These are phyloP conservation scores for Copidosoma floridanum DNA, from an alignment of 1,140 invertebrate genomes.

Conservation along the genomic window DNA sequence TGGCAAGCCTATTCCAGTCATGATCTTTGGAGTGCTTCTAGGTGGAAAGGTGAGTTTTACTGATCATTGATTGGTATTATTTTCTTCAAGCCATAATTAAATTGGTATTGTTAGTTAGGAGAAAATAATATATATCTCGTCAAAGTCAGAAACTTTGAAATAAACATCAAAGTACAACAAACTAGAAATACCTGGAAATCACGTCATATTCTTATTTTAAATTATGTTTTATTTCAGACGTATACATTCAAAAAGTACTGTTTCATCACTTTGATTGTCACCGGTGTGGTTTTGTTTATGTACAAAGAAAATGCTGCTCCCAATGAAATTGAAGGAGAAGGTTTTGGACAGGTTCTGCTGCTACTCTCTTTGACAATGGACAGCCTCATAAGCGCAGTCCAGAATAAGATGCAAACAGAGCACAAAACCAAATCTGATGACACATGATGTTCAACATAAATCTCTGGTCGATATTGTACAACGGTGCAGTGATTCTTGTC, in stretches of 20 bases:
- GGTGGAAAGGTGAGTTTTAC: constrained; percentile 73
- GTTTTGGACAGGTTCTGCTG: constrained; percentile 83
- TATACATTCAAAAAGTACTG: constrained; percentile 89
- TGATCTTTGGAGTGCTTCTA: constrained; percentile 92
- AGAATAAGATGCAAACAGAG: constrained; percentile 84
- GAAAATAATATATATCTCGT: too few relatives aligned
- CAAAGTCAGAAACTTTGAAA: too few relatives aligned
- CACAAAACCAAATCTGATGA: constrained; percentile 82
- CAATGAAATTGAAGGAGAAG: constrained; percentile 58
- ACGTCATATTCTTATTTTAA: too few relatives aligned
- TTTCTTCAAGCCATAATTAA: too few relatives aligned
- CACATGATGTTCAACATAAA: constrained; percentile 97
- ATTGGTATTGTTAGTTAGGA: too few relatives aligned
- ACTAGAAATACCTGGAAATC: too few relatives aligned
- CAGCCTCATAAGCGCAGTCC: constrained; percentile 79
- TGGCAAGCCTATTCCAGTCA: constrained; percentile 96
- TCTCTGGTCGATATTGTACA: constrained; percentile 75
- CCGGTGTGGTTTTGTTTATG: constrained; percentile 91
- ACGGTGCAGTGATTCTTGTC: constrained; percentile 65
- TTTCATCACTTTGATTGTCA: constrained; percentile 89
- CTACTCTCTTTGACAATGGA: constrained; percentile 90
- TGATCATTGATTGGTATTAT: too few relatives aligned
- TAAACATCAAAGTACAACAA: too few relatives aligned
- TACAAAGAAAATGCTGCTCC: constrained; percentile 73
- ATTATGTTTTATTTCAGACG: constrained; percentile 49